Base-by-base conservation (phyloP, 2,113 vertebrate species). In the Oostethus manadensis region DNA sequence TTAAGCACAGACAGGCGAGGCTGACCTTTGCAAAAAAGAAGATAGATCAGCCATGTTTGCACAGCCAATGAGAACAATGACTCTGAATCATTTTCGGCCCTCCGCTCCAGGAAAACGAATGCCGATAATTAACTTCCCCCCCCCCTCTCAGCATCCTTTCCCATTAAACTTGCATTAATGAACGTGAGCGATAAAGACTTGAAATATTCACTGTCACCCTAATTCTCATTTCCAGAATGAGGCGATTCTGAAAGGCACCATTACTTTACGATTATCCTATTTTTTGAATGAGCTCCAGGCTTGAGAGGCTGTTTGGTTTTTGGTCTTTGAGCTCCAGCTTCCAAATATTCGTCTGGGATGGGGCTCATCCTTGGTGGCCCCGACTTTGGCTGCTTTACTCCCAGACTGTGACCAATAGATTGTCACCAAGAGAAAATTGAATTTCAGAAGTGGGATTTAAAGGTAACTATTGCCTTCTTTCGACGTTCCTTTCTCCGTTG, bases 151-250 rank as follows among this genome's bases (percentile, higher is more conserved):
- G 74, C 79, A 74, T 78, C 75, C 68, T 85, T 84, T 81, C 84
- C 84, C 84, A 89, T 89, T 88, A 86, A 84, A 83, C 44, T 71
- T 63, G 65, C 65, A 76, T 83, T 88, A 86, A 89, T 83, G 83
- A 82, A 89, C 84, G 76, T 76, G 62, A 26, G 67, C 83, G 85
- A 91, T 89, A 88, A 89, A 88, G 86, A 81, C 65, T 62, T 80
- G 77, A 86, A 80, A 84, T 72, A 78, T 83, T 77, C 68, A 74
- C 79, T 73, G 72, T 81, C 80, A 80, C 63, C 70, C 80, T 74
- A 58, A 61, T 74, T 85, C 83, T 88, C 78, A 69, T 89, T 80
- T 82, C 77, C 66, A 87, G 74, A 87, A 85, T 66, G 80, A 76
- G 75, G 76, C 70, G 51, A 65, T 77, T 86, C 71, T 62, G 69